phyloP scores from a whole-genome alignment of 2,797 vertebrate genomes.

The Aphelocoma californica region DNA sequence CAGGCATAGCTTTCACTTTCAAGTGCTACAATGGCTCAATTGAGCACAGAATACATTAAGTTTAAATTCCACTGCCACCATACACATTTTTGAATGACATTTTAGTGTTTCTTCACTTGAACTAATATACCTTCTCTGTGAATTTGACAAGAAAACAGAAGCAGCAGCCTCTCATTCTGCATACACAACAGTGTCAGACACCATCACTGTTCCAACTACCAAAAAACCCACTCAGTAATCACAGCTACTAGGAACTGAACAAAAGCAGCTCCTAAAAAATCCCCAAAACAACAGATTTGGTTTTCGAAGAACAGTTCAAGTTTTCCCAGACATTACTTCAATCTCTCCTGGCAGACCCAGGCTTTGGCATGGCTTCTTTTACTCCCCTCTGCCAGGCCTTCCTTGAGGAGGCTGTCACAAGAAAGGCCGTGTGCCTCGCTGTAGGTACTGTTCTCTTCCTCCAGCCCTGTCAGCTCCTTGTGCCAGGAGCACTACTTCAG shows the following conservation, averaged over 20 bases:
- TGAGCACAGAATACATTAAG: conserved; percentile 26
- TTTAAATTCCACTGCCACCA: not conserved
- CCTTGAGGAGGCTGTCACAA: not conserved
- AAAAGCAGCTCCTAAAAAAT: not conserved
- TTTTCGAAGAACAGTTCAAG: not conserved
- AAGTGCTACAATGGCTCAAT: conserved; percentile 16
- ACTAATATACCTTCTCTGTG: not conserved
- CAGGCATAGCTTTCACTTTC: conserved; percentile 29
- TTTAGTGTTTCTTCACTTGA: not conserved
- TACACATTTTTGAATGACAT: not conserved
- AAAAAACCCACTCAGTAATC: not conserved
- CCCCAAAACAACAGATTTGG: not conserved
- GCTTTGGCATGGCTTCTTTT: not conserved
- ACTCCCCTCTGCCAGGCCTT: not conserved
- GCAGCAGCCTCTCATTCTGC: not conserved
- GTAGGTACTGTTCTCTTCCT: not conserved
- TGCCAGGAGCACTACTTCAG: not conserved
- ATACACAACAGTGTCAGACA: not conserved
- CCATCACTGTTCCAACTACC: not conserved
- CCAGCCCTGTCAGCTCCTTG: not conserved
- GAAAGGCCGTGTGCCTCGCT: not conserved
- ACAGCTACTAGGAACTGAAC: not conserved
- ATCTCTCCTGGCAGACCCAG: not conserved
- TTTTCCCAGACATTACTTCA: not conserved
- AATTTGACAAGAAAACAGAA: conserved; percentile 5